Evolutionary conservation across 2,113 vertebrate species (phyloP).

Genomic region (Antennarius striatus): DNA sequence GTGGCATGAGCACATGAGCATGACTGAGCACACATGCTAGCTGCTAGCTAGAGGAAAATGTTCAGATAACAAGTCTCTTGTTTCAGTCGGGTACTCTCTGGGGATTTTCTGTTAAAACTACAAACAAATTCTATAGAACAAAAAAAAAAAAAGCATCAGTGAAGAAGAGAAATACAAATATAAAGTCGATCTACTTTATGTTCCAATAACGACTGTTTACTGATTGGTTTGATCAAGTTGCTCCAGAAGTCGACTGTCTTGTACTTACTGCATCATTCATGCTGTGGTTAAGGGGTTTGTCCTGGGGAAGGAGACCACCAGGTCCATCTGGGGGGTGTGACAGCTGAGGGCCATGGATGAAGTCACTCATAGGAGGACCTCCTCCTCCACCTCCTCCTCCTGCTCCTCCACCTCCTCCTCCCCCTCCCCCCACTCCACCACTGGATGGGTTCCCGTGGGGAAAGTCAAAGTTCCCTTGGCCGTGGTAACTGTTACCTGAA

Average conservation of each 20-base stretch:
- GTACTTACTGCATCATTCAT: constrained; percentile 95
- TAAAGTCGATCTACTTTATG: background rate
- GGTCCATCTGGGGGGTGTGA: constrained; percentile 97
- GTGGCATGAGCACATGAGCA: constrained; percentile 59
- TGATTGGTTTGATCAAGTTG: background rate
- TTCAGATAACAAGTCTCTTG: constrained; percentile 32
- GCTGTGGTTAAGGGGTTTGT: constrained; percentile 93
- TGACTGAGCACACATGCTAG: constrained; percentile 68
- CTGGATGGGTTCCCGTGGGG: constrained; percentile 89
- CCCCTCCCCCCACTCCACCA: constrained; percentile 70
- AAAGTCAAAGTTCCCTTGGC: constrained; percentile 96
- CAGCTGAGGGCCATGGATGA: constrained; percentile 97
- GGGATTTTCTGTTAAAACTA: background rate
- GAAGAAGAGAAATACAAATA: no score
- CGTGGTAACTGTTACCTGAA: constrained; percentile 95
- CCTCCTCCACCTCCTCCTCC: no score
- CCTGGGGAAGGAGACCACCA: constrained; percentile 89
- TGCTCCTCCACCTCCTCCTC: constrained; percentile 33
- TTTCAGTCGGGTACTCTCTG: constrained; percentile 4
- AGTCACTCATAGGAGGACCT: constrained; percentile 92
- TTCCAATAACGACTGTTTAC: background rate
- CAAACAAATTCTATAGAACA: background rate
- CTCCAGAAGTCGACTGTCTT: background rate
- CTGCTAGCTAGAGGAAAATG: constrained; percentile 49
- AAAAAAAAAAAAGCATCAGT: background rate